Evolutionary conservation across 2,797 vertebrate genomes (phyloP), one percentile per base, ranked within the genome.

Genomic region (Pempheris klunzingeri): DNA sequence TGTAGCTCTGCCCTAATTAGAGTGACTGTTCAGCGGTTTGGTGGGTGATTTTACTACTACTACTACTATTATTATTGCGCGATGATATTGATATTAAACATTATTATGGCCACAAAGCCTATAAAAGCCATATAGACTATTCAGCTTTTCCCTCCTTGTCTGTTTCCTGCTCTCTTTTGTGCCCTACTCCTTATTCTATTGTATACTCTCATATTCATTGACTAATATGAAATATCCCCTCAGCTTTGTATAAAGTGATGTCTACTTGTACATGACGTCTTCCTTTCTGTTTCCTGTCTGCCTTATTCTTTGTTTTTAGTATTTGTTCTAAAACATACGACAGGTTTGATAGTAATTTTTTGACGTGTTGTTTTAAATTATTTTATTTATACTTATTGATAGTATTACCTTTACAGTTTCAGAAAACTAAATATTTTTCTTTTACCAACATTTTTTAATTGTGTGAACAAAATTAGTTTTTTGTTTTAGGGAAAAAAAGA

Each of bases 81-180:
- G 46, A 57, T 49, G 59, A 74, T 74, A 26, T 57, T 77, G 52
- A 72, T 76, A n/a, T 61, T 88, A 88, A 81, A 80, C 90, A 86
- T 91, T 86, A 67, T 83, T 79, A 78, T 89, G 92, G 90, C 90
- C 89, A 86, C 74, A 68, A 62, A 90, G 90, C 93, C 93, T 91
- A 70, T 91, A 88, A 94, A 93, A 95, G 94, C 94, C 94, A 95
- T 95, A 95, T 87, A 92, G 89, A 92, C 91, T 91, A 61, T 92
- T 84, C 83, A 87, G 87, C 87, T 60, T 72, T 50, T 41, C 67
- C 43, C 64, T 82, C 50, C 75, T 71, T 54, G 80, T 59, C 82
- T 85, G 67, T 72, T 46, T 86, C 85, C 71, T 52, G 36, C 76
- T 81, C 85, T 87, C 65, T 71, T 52, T 54, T 57, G 18, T 55